phyloP scores from a whole-genome alignment of 2,113 vertebrate genomes.

The Sigmodon hispidus region DNA sequence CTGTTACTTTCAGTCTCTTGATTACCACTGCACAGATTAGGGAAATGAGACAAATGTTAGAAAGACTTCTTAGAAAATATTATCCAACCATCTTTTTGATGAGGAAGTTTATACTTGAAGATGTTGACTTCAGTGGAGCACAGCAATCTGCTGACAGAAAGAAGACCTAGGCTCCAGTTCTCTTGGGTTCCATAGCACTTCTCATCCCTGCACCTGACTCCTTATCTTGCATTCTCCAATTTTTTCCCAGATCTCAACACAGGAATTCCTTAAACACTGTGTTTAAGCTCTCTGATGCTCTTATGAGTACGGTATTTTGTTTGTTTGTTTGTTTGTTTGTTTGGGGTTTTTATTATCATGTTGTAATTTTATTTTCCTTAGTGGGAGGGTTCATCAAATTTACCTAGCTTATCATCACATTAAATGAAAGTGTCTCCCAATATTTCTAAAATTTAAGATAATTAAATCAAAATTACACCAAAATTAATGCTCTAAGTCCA shows the following conservation, averaged over 20 bases:
- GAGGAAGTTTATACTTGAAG: background rate
- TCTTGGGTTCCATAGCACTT: background rate
- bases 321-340: too few species aligned
- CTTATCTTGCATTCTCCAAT: background rate
- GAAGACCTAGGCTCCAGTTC: background rate
- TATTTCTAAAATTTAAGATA: background rate
- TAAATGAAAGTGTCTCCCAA: background rate
- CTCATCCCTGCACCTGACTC: background rate
- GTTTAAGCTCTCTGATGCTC: background rate
- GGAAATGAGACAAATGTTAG: constrained; percentile 19
- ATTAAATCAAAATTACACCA: background rate
- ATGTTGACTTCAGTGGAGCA: background rate
- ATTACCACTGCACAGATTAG: background rate
- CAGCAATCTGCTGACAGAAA: background rate
- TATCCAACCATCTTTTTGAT: background rate
- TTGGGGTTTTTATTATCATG: too few species aligned
- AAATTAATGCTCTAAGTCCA: background rate
- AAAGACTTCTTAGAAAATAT: background rate
- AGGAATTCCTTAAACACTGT: background rate
- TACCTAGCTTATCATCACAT: background rate
- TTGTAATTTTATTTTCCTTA: background rate
- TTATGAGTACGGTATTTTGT: background rate
- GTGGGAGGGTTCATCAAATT: background rate
- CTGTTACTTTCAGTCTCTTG: background rate
- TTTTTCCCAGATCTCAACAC: background rate